phyloP scores from a whole-genome alignment of 2,888 invertebrate genomes.

The Drosophila prolongata region DNA sequence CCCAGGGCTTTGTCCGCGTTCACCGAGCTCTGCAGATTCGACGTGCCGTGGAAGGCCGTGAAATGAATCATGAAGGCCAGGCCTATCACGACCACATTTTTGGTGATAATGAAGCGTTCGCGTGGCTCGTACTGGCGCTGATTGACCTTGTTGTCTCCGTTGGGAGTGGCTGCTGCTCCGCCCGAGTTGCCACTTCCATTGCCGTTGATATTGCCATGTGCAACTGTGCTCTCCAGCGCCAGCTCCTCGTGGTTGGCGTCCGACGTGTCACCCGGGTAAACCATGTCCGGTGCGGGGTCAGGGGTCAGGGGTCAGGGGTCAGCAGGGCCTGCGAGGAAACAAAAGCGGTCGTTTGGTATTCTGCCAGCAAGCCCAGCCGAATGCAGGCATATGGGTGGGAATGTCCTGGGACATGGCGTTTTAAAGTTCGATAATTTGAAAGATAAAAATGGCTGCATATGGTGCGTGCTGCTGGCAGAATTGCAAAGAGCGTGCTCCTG shows the following conservation, averaged over 20 bases:
- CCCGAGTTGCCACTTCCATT: slow-evolving; percentile 12
- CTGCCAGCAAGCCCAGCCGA: slow-evolving; percentile 3
- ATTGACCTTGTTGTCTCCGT: slow-evolving; percentile 43
- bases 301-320: slow-evolving; percentile 14
- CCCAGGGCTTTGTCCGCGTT: slow-evolving; percentile 93
- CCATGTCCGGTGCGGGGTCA: slow-evolving; percentile 40
- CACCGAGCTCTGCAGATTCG: slow-evolving; percentile 93
- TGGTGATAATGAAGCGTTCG: slow-evolving; percentile 91
- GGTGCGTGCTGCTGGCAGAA: neutral
- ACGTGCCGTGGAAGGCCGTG: slow-evolving; percentile 95
- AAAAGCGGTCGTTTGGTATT: slow-evolving; percentile 22
- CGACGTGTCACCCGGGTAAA: slow-evolving; percentile 31
- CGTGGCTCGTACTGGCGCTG: slow-evolving; percentile 85
- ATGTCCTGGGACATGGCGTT: neutral
- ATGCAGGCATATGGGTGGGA: slow-evolving; percentile 2
- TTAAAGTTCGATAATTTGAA: slow-evolving; percentile 1
- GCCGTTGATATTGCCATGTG: slow-evolving; percentile 24
- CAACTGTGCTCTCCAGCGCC: slow-evolving; percentile 48
- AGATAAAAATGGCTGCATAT: neutral
- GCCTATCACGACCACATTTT: slow-evolving; percentile 93
- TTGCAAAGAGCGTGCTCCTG: neutral
- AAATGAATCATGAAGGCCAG: slow-evolving; percentile 96
- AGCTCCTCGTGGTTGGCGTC: slow-evolving; percentile 59
- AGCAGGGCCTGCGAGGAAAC: slow-evolving; percentile 23
- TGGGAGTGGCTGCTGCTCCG: slow-evolving; percentile 3